A percentile compares a stretch with the other conserved stretches of the same genome.
Conservation (phyloP, 2,113 vertebrate genomes). For the Pelobates fuscus region DNA sequence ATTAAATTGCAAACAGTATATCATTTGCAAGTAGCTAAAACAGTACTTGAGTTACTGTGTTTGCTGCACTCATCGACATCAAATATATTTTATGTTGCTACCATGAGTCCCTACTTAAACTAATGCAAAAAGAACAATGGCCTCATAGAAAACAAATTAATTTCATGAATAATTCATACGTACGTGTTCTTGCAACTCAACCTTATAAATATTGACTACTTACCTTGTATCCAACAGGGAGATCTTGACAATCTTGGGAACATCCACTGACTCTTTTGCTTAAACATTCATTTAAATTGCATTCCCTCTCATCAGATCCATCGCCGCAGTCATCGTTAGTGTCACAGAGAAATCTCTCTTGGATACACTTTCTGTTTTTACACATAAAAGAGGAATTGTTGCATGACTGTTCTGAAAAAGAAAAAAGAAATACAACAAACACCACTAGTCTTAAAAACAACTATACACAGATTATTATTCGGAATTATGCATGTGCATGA, state of each 20-base stretch:
- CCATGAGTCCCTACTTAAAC: no score
- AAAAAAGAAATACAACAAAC: constrained; percentile 50
- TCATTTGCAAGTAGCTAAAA: no score
- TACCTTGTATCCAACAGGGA: constrained; percentile 93
- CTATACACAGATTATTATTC: constrained; percentile 11
- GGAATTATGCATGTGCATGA: neutral
- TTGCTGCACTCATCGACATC: no score
- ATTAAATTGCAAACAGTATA: neutral
- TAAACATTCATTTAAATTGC: constrained; percentile 91
- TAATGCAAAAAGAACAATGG: no score
- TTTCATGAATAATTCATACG: constrained; percentile 41
- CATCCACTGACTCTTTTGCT: constrained; percentile 93
- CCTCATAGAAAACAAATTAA: constrained; percentile 27
- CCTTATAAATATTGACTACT: constrained; percentile 52
- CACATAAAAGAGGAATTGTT: constrained; percentile 98
- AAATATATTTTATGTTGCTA: no score
- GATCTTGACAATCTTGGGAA: constrained; percentile 94
- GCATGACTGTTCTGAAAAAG: constrained; percentile 91
- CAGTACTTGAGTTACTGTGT: no score
- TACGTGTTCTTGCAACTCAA: constrained; percentile 23
- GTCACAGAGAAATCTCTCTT: constrained; percentile 81
- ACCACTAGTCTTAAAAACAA: constrained; percentile 14
- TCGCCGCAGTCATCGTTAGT: constrained; percentile 88
- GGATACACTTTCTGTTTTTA: constrained; percentile 92
- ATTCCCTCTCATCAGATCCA: constrained; percentile 91